Evolutionary conservation across 2,797 vertebrate genomes (phyloP), one percentile per base, ranked within the genome.

Genomic region (Esox lucius): DNA sequence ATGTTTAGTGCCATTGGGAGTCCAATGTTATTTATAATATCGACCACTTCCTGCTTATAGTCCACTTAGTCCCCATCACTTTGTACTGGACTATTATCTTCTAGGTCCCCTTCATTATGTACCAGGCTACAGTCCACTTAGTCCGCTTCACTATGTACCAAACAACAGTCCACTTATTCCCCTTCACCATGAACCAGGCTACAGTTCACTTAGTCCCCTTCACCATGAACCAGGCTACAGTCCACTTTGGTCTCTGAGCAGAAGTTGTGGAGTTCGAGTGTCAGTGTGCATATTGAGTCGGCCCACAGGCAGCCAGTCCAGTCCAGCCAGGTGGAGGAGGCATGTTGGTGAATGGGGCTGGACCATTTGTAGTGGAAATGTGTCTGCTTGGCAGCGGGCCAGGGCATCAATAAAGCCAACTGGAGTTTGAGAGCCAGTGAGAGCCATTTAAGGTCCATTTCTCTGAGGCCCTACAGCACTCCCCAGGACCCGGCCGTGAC

Each of bases 401-500:
- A 92, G 89, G 85, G 91, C 90, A 92, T 92, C 93, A 91, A 93
- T 93, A 93, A 93, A 92, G 86, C 88, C 87, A 86, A 91, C 89
- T 90, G 87, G 90, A 91, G 91, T 92, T 91, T 90, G 90, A 94
- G 86, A 92, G 90, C 73, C 83, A 85, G 85, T 78, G 79, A 83
- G 81, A 78, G 87, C 87, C 90, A 90, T 93, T 93, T 92, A 92
- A 91, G 86, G 87, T 83, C 91, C 89, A 91, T 92, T 93, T 91
- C 77, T 85, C 83, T 83, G 82, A 89, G 92, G 89, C 90, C 88
- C 88, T 91, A 89, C 91, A 92, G 90, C 88, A 83, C 87, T 87
- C 84, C 78, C 76, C 84, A 84, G 84, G 84, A 88, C 90, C 89
- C 11, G 84, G 84, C 85, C 75, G 87, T 28, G 13, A 71, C 48